Conservation (phyloP, 1,140 invertebrate species). For the Pteromalus puparum region DNA sequence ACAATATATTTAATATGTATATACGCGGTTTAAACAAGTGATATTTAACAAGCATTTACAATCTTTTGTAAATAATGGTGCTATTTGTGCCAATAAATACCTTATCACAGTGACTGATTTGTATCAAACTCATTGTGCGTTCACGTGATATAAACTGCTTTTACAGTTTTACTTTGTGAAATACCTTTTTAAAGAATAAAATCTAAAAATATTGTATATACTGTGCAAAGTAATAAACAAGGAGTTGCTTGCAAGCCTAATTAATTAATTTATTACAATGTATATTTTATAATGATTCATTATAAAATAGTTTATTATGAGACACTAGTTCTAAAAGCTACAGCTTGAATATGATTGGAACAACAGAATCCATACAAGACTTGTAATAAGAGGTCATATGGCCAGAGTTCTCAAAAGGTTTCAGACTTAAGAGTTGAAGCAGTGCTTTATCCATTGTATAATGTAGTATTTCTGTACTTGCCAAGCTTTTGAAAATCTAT, state of each 20-base stretch:
- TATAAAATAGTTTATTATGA: background rate
- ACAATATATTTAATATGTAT: background rate
- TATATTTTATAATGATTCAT: background rate
- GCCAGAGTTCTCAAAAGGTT: conserved; percentile 36
- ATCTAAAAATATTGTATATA: background rate
- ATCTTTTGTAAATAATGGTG: conserved; percentile 27
- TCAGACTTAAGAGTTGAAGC: conserved; percentile 22
- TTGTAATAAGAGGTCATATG: background rate
- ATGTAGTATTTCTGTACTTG: too few relatives aligned
- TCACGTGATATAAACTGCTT: background rate
- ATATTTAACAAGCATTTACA: conserved; percentile 17
- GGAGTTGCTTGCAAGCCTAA: too few relatives aligned
- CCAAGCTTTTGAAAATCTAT: too few relatives aligned
- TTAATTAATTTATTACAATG: background rate
- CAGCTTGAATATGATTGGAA: background rate
- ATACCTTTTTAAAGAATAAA: too few relatives aligned
- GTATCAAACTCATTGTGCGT: background rate
- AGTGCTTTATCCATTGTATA: background rate
- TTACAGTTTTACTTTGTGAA: too few relatives aligned
- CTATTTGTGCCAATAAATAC: background rate
- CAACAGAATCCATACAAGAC: conserved; percentile 32
- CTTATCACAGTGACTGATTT: background rate
- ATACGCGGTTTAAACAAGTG: background rate
- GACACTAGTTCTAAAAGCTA: background rate
- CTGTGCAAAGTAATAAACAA: too few relatives aligned